Conservation (phyloP, 2,113 vertebrate genomes). For the Coryphaenoides rupestris region DNA sequence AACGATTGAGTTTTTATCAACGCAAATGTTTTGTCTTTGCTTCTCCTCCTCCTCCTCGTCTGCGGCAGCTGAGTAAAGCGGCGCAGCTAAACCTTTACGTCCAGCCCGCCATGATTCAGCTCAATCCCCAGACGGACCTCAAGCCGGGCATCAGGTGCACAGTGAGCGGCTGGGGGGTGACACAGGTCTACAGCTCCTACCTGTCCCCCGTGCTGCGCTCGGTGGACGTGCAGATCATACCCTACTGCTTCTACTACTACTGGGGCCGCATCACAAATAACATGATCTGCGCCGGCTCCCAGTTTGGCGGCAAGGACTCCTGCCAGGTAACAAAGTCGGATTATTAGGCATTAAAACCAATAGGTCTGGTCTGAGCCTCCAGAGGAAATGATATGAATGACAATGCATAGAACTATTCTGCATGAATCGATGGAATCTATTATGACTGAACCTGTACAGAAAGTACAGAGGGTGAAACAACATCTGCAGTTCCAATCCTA, state of each 20-base stretch:
- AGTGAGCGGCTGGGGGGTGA: slow-evolving; percentile 77
- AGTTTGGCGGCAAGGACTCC: slow-evolving; percentile 70
- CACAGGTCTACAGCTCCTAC: slow-evolving; percentile 41
- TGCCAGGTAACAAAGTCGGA: slow-evolving; percentile 66
- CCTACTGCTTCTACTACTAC: slow-evolving; percentile 57
- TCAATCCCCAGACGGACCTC: accelerated
- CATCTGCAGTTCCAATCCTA: too few relatives aligned
- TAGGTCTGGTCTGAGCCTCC: too few relatives aligned
- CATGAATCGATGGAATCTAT: too few relatives aligned
- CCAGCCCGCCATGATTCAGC: slow-evolving; percentile 42
- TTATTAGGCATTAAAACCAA: too few relatives aligned
- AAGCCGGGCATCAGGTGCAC: slow-evolving; percentile 31
- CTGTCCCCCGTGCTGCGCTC: slow-evolving; percentile 66
- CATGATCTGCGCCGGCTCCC: slow-evolving; percentile 74
- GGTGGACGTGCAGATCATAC: slow-evolving; percentile 55
- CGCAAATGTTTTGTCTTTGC: too few relatives aligned
- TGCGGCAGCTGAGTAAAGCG: slow-evolving; percentile 53
- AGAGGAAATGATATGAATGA: too few relatives aligned
- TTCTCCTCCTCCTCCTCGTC: background rate
- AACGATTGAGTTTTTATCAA: too few relatives aligned
- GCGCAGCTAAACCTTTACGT: slow-evolving; percentile 62
- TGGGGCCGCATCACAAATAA: slow-evolving; percentile 52
- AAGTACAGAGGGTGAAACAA: too few relatives aligned
- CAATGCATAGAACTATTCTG: too few relatives aligned
- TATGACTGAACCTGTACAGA: too few relatives aligned